Base-by-base conservation (phyloP, 2,113 vertebrate species). In the Scortum barcoo region DNA sequence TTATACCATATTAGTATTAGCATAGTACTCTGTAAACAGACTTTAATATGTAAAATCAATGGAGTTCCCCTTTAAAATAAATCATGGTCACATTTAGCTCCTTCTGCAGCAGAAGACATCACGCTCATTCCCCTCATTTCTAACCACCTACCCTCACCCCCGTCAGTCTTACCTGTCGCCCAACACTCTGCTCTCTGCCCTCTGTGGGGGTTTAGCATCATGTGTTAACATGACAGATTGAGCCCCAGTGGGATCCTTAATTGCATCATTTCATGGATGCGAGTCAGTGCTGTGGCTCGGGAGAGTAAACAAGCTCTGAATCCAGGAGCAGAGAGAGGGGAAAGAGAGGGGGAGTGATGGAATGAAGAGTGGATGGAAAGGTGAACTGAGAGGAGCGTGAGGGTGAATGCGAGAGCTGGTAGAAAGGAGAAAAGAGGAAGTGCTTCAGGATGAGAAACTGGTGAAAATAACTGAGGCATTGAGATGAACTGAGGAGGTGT, bases 211-310 rank as follows among this genome's bases (percentile, higher is more conserved):
- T 87, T 91, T 89, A 77, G 89, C 91, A 92, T 93, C 91, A 92
- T 93, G 92, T 94, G 92, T 93, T 93, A 94, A 93, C 91, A 91
- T 93, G 93, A 95, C 95, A 96, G 95, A 95, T 96, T 95, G 95
- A 87, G 90, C 86, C 95, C 89, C 95, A 94, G 95, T 92, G 88
- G 94, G 95, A 94, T 86, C 90, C 90, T 88, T 93, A 95, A 95
- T 95, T 95, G 93, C 95, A 96, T 95, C 94, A 96, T 95, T 95
- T 95, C 93, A 94, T 95, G 94, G 94, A 95, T 94, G 87, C 88
- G 86, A 94, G 91, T 96, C 95, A 95, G 93, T 93, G 88, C 84
- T 88, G 87, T 84, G 90, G 86, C 90, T 83, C 44, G 83, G 81
- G 87, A 88, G 62, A 74, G 91, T 92, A 94, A 95, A 95, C 93